Conservation (phyloP, 2,888 invertebrate genomes). For the Eumerus sabulonum region DNA sequence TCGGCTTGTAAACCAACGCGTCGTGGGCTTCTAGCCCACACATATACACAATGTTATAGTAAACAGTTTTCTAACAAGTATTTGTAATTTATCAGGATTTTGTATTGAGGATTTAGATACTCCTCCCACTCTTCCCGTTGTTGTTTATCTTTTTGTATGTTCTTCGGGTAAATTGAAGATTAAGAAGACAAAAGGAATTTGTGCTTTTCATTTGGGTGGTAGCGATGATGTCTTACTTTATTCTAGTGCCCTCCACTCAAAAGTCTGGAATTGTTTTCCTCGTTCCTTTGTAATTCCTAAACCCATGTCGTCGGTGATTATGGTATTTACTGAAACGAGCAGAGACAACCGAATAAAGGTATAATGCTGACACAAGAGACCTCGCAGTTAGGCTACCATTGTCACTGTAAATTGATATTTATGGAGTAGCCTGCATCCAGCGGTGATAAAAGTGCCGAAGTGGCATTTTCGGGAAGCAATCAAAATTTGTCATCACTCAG, state of each 20-base stretch:
- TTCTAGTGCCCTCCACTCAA: conserved; percentile 12
- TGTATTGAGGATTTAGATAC: conserved; percentile 58
- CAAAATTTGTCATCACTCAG: conserved; percentile 49
- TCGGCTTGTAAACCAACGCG: conserved; percentile 3
- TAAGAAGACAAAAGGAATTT: conserved; percentile 20
- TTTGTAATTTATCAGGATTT: conserved; percentile 68
- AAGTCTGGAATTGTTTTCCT: conserved; percentile 4
- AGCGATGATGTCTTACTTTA: conserved; percentile 55
- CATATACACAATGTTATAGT: conserved; percentile 45
- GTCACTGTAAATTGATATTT: conserved; percentile 59
- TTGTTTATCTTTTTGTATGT: neutral
- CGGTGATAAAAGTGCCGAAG: conserved; percentile 48
- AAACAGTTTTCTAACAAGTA: conserved; percentile 61
- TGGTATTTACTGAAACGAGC: conserved; percentile 30
- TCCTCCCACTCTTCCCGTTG: neutral
- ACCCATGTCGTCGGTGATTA: conserved; percentile 24
- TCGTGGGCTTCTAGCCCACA: too few species aligned
- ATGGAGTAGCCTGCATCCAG: conserved; percentile 27
- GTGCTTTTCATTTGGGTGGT: conserved; percentile 44
- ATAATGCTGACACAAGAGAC: neutral
- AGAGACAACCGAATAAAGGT: conserved; percentile 3
- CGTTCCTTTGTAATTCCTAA: conserved; percentile 14
- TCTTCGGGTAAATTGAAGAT: neutral
- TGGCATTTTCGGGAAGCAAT: conserved; percentile 51
- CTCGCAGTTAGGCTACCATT: conserved; percentile 38